Conservation (phyloP, 2,797 vertebrate species). For the Liasis olivaceus region DNA sequence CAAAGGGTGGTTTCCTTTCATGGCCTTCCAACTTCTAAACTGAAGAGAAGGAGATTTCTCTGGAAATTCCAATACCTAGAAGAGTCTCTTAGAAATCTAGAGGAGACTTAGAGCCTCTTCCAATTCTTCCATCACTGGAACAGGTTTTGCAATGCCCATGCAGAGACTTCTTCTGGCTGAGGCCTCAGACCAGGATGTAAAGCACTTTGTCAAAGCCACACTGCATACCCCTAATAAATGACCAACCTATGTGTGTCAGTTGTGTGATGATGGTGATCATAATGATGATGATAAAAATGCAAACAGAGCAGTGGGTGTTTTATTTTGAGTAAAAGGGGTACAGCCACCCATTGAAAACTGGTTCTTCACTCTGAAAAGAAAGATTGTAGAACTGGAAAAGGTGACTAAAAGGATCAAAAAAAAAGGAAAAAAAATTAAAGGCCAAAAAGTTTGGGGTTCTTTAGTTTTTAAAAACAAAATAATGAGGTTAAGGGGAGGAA, state of each 20-base stretch:
- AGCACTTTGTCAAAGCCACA: not conserved
- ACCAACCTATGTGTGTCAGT: not conserved
- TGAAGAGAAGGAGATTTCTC: not conserved
- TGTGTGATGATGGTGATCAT: not conserved
- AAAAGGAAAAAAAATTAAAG: not conserved
- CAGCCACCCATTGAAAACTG: not conserved
- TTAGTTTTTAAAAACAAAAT: not conserved
- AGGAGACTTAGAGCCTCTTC: not conserved
- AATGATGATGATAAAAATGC: accelerated
- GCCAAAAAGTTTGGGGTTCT: not conserved
- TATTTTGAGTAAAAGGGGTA: not conserved
- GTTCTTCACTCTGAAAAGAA: not conserved
- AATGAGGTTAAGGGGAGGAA: too few species aligned
- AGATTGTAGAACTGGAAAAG: not conserved
- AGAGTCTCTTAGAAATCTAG: not conserved
- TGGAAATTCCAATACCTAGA: not conserved
- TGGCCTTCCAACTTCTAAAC: not conserved
- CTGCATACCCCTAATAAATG: not conserved
- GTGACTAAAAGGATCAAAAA: not conserved
- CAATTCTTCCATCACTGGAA: too few species aligned
- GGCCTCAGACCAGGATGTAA: not conserved
- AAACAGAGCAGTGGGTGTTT: not conserved
- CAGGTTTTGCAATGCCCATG: not conserved
- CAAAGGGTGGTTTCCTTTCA: not conserved
- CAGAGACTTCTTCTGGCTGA: not conserved